Evolutionary conservation across 1,140 invertebrate species (phyloP), one percentile per base, ranked within the genome.

Genomic region (Heliconius eleuchia): DNA sequence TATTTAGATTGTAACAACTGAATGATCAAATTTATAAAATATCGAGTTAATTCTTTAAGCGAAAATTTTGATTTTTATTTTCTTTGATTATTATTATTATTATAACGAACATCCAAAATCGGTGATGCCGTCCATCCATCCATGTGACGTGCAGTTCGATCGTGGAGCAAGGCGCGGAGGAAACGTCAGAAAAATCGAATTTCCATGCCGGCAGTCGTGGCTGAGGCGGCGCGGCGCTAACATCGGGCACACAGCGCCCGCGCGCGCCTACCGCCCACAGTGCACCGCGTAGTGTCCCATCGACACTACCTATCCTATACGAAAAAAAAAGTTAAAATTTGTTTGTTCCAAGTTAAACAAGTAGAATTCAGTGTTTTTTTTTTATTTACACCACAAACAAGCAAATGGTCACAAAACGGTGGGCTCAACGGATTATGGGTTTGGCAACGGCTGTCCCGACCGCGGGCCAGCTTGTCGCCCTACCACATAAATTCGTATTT

Each of bases 141-240:
- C 85, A 87, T 87, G 85, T 91, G 83, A 86, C 89, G 89, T 94
- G 89, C 89, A 92, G 86, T 94, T 94, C 92, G 91, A 94, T 94
- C 91, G 92, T 88, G 83, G 89, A 87, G 87, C 86, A 92, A 94
- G 91, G 92, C 91, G 92, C 91, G 91, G 91, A 92, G 91, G 91
- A 92, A 92, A 92, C 89, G 92, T 92, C 91, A 94, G 90, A 92
- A 94, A 94, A 94, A 94, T 94, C 92, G 92, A 94, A 94, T 93
- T 94, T 93, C 89, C 90, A 92, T 89, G 88, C 87, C 91, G 92
- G 88, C 92, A 94, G 92, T 93, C 90, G 92, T 88, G 87, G 87
- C 83, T 86, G 84, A 90, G 91, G 91, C 91, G 92, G 92, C 91
- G 92, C 86, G 90, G 90, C 91, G 92, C 88, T 57, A 88, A 86